Evolutionary conservation across 2,888 invertebrate species (phyloP).

Genomic region (Lithophane socia): DNA sequence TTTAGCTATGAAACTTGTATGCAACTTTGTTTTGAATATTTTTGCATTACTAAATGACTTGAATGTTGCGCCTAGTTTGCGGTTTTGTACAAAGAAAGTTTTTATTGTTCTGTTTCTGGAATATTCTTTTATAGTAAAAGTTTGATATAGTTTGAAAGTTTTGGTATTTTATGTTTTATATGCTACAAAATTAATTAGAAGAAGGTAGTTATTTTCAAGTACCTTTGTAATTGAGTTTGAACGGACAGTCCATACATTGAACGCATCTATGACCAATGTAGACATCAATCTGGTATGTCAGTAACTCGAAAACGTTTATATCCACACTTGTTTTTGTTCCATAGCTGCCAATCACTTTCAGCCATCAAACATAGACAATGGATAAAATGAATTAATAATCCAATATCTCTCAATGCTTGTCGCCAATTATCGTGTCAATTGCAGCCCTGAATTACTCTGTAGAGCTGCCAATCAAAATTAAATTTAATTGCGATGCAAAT

Average conservation of each 20-base stretch:
- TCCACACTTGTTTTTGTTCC: slow-evolving; percentile 11
- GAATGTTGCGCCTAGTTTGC: slow-evolving; percentile 61
- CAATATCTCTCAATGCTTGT: slow-evolving; percentile 67
- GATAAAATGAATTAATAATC: slow-evolving; percentile 63
- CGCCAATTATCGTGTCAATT: slow-evolving; percentile 70
- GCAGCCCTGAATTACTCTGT: slow-evolving; percentile 65
- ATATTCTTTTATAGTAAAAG: slow-evolving; percentile 3
- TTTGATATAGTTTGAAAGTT: slow-evolving; percentile 1
- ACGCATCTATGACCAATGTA: neutral
- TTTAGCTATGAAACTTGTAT: slow-evolving; percentile 72
- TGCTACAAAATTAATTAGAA: neutral
- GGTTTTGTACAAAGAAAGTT: slow-evolving; percentile 35
- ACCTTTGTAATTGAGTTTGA: neutral
- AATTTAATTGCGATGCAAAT: slow-evolving; percentile 57
- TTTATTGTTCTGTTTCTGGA: slow-evolving; percentile 31
- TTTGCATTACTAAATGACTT: slow-evolving; percentile 73
- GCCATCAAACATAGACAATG: slow-evolving; percentile 45
- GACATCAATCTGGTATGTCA: neutral
- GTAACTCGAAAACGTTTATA: neutral
- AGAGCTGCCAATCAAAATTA: slow-evolving; percentile 66
- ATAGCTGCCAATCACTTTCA: slow-evolving; percentile 36
- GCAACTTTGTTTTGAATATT: slow-evolving; percentile 71
- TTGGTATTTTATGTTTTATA: too few species aligned
- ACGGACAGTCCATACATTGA: neutral
- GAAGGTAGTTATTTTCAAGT: neutral